Base-by-base conservation (phyloP, 2,113 vertebrate species). In the Pelecanus crispus region DNA sequence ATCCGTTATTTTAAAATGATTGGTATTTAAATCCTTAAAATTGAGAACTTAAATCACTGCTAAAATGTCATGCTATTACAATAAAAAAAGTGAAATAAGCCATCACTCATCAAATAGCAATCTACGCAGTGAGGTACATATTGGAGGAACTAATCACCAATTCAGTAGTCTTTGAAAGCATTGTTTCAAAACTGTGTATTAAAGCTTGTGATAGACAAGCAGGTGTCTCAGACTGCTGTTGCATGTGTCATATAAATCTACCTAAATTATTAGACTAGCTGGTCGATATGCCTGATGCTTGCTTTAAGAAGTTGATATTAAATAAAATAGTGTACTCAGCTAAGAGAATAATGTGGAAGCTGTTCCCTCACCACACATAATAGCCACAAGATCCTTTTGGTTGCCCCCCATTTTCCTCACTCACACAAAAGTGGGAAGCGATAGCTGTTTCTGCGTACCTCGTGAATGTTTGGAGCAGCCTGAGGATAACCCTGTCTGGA, bases 181-280 rank as follows among this genome's bases (percentile, higher is more conserved):
- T 2, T 34, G 42, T 8, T 73, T 79, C 73, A 17, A 18, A 61
- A 25, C 29, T 55, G 7, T 42, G 32, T 31, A 7, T 45, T 52
- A 45, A 45, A 61, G 45, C 5, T 38, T 44, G 18, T 42, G 13
- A 45, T 5, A 34, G 29, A 34, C 24, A 31, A 34, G 32, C 28
- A 52, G 45, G 29, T 40, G 17, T 50, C 59, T 36, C 2, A 1
- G 68, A 40, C 55, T 58, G 32, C 4, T 42, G 9, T 5, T 42
- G 8, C 15, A 26, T 2, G 13, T 13, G 32, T 50, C 67, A 17
- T 1, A 13, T 22, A 25, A 31, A 14, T 25, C 6, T 4, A 2
- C 13, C 34, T 10, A 7, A 14, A 26, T 52, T 50, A 17, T 11
- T 3, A 13, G 13, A 25, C 7, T 42, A 40, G 44, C 34, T 63